Evolutionary conservation across 2,888 invertebrate species (phyloP), one percentile per base, ranked within the genome.

Genomic region (Acleris holmiana): DNA sequence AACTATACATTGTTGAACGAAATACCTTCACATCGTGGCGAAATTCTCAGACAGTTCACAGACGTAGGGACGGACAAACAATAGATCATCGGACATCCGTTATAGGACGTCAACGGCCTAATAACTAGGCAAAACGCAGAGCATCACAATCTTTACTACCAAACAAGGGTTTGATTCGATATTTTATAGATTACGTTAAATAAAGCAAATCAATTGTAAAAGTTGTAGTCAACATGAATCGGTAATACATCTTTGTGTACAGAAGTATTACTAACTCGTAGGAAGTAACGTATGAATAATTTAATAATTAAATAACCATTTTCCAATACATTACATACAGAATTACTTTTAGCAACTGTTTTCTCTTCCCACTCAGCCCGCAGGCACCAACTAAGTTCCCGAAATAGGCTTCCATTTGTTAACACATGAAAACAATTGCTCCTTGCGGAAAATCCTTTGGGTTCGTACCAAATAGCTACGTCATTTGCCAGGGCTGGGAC

Each of bases 1-100:
- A n/a, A 35, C 29, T 35, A 13, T 35, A 13, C 35, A 13, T 49
- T 61, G 57, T 66, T 66, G 56, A 40, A 67, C 57, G 54, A 51
- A 68, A 69, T 67, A 51, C 19, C 44, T 44, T n/a, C 58, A 73
- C 68, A 71, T 77, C 73, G 77, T 80, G 78, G 79, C 83, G 74
- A 77, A 83, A 85, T 87, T 85, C 84, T 82, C 80, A 85, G 86
- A 86, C 84, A 75, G 68, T 72, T 70, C 74, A 76, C 74, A 80
- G 74, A 80, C 79, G 71, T 72, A 56, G 35, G 40, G 48, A 62
- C 77, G 80, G 78, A 79, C 76, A 85, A 83, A 89, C 88, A 88
- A 91, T 89, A 86, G 85, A 88, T 83, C 82, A 84, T 85, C 85
- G 80, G 77, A 79, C 80, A 82, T 85, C 86, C 85, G 87, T 83